A percentile compares a stretch with the other conserved stretches of the same genome.
Evolutionary conservation across 2,797 vertebrate species (phyloP).

Genomic region (Melanotaenia nigrans): DNA sequence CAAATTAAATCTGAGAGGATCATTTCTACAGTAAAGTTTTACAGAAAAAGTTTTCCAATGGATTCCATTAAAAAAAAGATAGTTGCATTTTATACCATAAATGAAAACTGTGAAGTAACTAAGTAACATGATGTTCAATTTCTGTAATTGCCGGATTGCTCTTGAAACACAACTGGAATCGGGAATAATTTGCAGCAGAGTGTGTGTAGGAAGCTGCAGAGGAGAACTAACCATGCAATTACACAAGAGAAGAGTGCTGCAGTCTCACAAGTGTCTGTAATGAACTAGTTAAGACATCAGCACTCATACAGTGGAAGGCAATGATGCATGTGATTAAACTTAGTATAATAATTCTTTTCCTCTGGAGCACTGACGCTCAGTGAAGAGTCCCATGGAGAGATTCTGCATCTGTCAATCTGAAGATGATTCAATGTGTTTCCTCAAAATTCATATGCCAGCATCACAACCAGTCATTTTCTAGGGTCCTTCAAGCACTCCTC

Average conservation of each 20-base stretch:
- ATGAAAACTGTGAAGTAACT: slow-evolving; percentile 65
- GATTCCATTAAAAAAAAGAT: slow-evolving; percentile 23
- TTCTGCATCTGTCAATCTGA: slow-evolving; percentile 61
- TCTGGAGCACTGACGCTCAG: slow-evolving; percentile 48
- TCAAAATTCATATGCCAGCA: slow-evolving; percentile 57
- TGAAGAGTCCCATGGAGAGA: slow-evolving; percentile 71
- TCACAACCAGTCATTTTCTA: slow-evolving; percentile 51
- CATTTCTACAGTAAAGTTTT: slow-evolving; percentile 30
- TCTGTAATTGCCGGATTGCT: slow-evolving; percentile 78
- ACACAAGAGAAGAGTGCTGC: slow-evolving; percentile 72
- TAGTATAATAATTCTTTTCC: slow-evolving; percentile 67
- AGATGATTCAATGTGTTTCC: slow-evolving; percentile 69
- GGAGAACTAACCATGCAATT: slow-evolving; percentile 77
- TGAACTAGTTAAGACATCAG: slow-evolving; percentile 75
- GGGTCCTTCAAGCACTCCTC: slow-evolving; percentile 75
- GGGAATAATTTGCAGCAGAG: slow-evolving; percentile 76
- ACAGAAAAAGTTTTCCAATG: slow-evolving; percentile 56
- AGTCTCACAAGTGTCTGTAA: slow-evolving; percentile 73
- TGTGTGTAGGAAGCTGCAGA: slow-evolving; percentile 76
- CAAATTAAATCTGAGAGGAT: slow-evolving; percentile 1
- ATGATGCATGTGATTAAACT: slow-evolving; percentile 74
- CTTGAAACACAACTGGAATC: slow-evolving; percentile 74
- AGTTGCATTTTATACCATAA: slow-evolving; percentile 46
- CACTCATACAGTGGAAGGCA: slow-evolving; percentile 63
- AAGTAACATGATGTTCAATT: slow-evolving; percentile 63